Conservation (phyloP, 2,888 invertebrate species). For the Mythimna pallens region DNA sequence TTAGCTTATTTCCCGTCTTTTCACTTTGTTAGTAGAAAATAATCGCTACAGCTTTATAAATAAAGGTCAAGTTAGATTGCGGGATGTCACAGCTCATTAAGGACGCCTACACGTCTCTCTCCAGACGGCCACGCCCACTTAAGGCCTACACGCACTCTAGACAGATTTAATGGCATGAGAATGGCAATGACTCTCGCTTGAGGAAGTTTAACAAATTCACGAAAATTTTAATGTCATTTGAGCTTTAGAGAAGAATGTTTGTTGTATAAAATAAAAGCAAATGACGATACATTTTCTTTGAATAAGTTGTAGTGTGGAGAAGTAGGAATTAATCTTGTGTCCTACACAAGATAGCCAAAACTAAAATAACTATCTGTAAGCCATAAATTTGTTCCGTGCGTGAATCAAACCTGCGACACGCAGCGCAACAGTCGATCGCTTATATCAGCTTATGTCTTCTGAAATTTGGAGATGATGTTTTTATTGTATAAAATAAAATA, state of each 20-base stretch:
- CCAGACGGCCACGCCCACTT: slow-evolving; percentile 77
- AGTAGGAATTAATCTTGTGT: no score
- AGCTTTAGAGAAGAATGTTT: background rate
- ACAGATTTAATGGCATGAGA: slow-evolving; percentile 71
- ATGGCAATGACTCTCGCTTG: slow-evolving; percentile 60
- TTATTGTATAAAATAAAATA: no score
- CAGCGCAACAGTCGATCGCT: no score
- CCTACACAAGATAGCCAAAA: no score
- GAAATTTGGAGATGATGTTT: no score
- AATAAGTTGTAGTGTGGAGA: no score
- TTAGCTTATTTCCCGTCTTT: slow-evolving; percentile 5
- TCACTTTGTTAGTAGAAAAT: slow-evolving; percentile 48
- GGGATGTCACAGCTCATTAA: slow-evolving; percentile 74
- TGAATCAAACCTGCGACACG: no score
- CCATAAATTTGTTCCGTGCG: no score
- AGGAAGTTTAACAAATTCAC: background rate
- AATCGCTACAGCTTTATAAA: slow-evolving; percentile 62
- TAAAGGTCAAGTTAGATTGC: slow-evolving; percentile 71
- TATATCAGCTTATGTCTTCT: no score
- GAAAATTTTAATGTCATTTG: background rate
- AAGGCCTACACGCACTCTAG: slow-evolving; percentile 54
- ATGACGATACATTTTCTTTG: no score
- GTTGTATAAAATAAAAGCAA: no score
- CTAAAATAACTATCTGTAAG: no score
- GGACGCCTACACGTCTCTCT: slow-evolving; percentile 71